Conservation (phyloP, 1,140 invertebrate genomes). For the Idris sp. region DNA sequence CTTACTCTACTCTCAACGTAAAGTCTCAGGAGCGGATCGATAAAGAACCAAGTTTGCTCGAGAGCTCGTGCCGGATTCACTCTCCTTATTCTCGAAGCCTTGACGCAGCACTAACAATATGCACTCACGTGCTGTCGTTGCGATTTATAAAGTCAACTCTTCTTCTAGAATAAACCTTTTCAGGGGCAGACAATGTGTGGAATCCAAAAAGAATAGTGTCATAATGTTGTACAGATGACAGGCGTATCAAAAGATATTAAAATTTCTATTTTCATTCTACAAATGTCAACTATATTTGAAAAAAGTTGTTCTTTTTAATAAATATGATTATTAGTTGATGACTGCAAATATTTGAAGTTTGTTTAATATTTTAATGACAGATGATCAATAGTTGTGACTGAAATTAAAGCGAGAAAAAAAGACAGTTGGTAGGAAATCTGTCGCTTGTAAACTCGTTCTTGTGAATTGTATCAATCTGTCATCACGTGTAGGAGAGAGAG, state of each 20-base stretch:
- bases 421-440: slow-evolving; percentile 78
- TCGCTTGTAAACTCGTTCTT: slow-evolving; percentile 69
- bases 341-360: not conserved
- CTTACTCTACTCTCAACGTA: slow-evolving; percentile 61
- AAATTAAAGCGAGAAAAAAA: slow-evolving; percentile 47
- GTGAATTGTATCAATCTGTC: slow-evolving; percentile 78
- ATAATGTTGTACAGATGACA: slow-evolving; percentile 6
- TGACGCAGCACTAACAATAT: slow-evolving; percentile 51
- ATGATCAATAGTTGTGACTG: too few relatives aligned
- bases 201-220: not conserved
- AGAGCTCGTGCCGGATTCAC: slow-evolving; percentile 73
- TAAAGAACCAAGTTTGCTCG: slow-evolving; percentile 74
- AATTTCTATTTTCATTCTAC: too few relatives aligned
- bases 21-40: slow-evolving; percentile 74
- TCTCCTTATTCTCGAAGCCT: slow-evolving; percentile 66
- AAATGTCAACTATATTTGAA: too few relatives aligned
- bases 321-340: too few relatives aligned
- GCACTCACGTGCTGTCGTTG: slow-evolving; percentile 49
- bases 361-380: too few relatives aligned
- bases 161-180: slow-evolving; percentile 22
- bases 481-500: slow-evolving; percentile 67
- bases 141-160: slow-evolving; percentile 57
- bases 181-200: not conserved
- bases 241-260: slow-evolving; percentile 5
- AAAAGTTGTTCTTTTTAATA: too few relatives aligned